Base-by-base conservation (phyloP, 35 echinoderm and acorn worm genomes). In the Patiria miniata region DNA sequence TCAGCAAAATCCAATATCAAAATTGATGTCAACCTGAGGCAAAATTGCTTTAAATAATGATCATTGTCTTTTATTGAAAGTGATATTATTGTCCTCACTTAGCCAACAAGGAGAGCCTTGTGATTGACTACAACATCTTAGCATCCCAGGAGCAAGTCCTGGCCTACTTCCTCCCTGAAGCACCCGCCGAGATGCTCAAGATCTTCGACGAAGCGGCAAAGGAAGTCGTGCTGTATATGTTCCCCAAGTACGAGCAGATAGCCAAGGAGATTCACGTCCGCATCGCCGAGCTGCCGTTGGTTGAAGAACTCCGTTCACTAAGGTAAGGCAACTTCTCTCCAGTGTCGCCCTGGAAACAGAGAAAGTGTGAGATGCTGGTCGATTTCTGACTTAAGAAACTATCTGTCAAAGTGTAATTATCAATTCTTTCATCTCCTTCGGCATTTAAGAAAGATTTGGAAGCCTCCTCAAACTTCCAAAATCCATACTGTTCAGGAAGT, bases 201-300 rank as follows among this genome's bases (percentile, higher is more conserved):
- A 98, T 98, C 80, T 98, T 98, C 89, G 96, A 98, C 56, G 96
- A 98, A 54, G 96, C 96, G 1, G 89, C 96, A 1, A 98, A 98
- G 52, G 92, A 98, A 34, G 93, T 98, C 15, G 96, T 98, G 19
- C 89, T 98, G 42, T 68, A 81, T 19, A 98, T 98, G 96, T 98
- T 94, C 79, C 96, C 92, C 4, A 94, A 89, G 77, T 98, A 98
- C 51, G 92, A 94, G 78, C 89, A 91, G 61, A 98, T 98, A 39
- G 92, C 96, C 40, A 98, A 98, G 40, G 96, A 94, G 77, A 97
- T 98, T 32, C 96, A 98, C 87, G 96, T 98, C 37, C 81, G 96
- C 37, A 98, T 98, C 79, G 96, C 96, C 37, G 96, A 98, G 79
- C 54, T 98, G 12, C 96, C 96, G 5, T 55, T 98, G 17, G 96